These are phyloP conservation scores for Corythucha ciliata DNA, from an alignment of 2,888 invertebrate genomes.

Conservation along the genomic window DNA sequence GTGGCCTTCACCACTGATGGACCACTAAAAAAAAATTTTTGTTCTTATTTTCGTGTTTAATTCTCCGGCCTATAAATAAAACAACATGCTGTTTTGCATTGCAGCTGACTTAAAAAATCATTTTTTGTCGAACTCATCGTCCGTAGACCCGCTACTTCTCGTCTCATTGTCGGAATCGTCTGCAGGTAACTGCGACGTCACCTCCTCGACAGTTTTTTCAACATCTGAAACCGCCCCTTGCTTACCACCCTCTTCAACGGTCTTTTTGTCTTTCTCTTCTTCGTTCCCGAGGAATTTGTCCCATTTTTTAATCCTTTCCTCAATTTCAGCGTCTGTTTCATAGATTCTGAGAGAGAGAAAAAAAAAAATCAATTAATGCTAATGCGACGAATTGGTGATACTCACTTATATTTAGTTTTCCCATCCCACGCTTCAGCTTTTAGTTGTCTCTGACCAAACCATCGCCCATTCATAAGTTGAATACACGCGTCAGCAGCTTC, in stretches of 20 bases:
- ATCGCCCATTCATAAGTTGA: constrained; percentile 74
- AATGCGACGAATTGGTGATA: not conserved
- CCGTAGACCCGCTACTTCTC: too few relatives aligned
- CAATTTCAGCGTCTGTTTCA: constrained; percentile 81
- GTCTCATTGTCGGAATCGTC: too few relatives aligned
- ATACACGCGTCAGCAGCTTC: constrained; percentile 89
- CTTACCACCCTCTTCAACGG: constrained; percentile 15
- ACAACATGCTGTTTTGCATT: too few relatives aligned
- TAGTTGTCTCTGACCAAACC: constrained; percentile 79
- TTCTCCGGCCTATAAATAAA: too few relatives aligned
- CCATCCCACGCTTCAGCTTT: constrained; percentile 92
- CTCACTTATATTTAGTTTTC: constrained; percentile 73
- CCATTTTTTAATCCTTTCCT: constrained; percentile 77
- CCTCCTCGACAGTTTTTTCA: constrained; percentile 9
- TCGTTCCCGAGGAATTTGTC: constrained; percentile 60
- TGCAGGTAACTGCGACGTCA: too few relatives aligned
- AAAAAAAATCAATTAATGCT: not conserved
- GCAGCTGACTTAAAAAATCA: too few relatives aligned
- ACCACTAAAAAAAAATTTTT: too few relatives aligned
- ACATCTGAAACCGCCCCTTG: constrained; percentile 18
- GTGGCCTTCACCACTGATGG: too few relatives aligned
- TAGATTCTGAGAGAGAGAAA: constrained; percentile 51
- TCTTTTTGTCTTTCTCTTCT: constrained; percentile 20
- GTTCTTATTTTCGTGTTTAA: too few relatives aligned
- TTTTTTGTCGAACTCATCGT: too few relatives aligned